These are phyloP conservation scores for Bungarus multicinctus DNA, from an alignment of 2,113 vertebrate genomes.

Conservation along the genomic window DNA sequence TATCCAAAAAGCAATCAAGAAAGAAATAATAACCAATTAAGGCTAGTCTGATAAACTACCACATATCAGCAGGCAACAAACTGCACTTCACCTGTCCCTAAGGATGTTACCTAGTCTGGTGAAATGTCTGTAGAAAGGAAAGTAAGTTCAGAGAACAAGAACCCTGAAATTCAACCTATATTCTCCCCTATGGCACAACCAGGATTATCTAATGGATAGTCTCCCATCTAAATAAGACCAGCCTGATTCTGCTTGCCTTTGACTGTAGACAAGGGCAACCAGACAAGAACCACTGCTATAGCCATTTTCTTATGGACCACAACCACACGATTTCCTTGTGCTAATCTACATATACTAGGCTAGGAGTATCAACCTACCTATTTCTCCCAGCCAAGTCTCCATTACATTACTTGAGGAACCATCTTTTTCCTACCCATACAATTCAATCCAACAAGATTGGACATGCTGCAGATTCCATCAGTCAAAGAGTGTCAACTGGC, in stretches of 20 bases:
- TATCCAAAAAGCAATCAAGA: not conserved
- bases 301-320: not conserved
- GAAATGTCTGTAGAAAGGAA: not conserved
- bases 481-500: not conserved
- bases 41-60: not conserved
- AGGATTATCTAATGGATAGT: not conserved
- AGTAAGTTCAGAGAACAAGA: not conserved
- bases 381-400: not conserved
- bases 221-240: not conserved
- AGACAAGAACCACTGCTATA: not conserved
- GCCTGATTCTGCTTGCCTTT: not conserved
- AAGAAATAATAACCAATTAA: not conserved
- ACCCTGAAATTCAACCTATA: not conserved
- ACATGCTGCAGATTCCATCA: not conserved
- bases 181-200: not conserved
- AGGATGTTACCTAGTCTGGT: not conserved
- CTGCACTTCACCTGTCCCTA: not conserved
- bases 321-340: not conserved
- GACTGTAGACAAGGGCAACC: not conserved
- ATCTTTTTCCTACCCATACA: not conserved
- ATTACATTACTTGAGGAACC: not conserved
- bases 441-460: not conserved
- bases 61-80: not conserved
- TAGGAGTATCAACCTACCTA: not conserved
- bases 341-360: not conserved